Percentiles rank a stretch among this genome's conserved stretches.
Conservation (phyloP, 2,888 invertebrate species). For the Thyatira batis region DNA sequence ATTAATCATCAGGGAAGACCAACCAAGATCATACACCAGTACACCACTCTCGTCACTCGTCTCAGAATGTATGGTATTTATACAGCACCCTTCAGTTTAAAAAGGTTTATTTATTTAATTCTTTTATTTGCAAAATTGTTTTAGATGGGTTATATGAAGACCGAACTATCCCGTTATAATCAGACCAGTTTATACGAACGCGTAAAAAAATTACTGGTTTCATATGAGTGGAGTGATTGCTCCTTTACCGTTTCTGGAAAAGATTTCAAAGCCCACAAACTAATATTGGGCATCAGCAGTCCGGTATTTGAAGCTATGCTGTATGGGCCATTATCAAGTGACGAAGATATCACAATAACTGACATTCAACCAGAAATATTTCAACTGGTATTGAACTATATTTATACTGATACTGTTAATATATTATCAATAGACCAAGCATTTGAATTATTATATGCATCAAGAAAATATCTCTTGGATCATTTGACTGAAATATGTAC, state of each 20-base stretch:
- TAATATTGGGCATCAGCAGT: conserved; percentile 84
- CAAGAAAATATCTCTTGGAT: conserved; percentile 84
- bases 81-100: not conserved
- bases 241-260: conserved; percentile 78
- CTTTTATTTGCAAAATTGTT: conserved; percentile 30
- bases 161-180: conserved; percentile 37
- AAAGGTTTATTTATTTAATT: not conserved
- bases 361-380: conserved; percentile 84
- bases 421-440: conserved; percentile 82
- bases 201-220: conserved; percentile 70
- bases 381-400: conserved; percentile 82
- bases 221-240: conserved; percentile 83
- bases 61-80: not conserved
- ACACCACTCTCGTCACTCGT: too few relatives aligned
- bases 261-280: conserved; percentile 82
- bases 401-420: conserved; percentile 83
- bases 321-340: conserved; percentile 82
- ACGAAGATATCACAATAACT: conserved; percentile 74
- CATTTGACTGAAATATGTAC: conserved; percentile 77
- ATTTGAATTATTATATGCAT: conserved; percentile 84
- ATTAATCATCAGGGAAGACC: too few relatives aligned
- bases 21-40: too few relatives aligned
- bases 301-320: conserved; percentile 87
- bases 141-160: conserved; percentile 67
- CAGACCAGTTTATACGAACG: conserved; percentile 70